These are phyloP conservation scores for Digitonthophagus gazella DNA, from an alignment of 2,888 invertebrate genomes.

Conservation along the genomic window DNA sequence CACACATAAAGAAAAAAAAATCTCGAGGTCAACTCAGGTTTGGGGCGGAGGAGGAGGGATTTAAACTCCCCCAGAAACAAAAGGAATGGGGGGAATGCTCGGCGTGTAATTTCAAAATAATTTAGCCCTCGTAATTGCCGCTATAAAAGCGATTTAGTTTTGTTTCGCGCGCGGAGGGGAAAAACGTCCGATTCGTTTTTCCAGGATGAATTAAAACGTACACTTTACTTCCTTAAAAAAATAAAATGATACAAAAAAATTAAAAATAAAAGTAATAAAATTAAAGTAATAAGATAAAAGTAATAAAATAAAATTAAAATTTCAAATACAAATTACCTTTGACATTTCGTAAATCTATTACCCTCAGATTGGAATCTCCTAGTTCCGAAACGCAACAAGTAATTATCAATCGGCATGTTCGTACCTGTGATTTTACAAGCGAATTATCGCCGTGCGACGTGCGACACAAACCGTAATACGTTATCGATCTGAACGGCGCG, in stretches of 20 bases:
- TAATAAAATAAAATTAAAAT: too few relatives aligned
- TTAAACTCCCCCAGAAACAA: background rate
- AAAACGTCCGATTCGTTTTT: background rate
- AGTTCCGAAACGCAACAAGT: background rate
- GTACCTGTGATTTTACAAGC: background rate
- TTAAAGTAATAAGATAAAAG: too few relatives aligned
- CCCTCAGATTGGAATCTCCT: too few relatives aligned
- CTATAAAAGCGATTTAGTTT: background rate
- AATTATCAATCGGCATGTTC: background rate
- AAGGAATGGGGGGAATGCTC: background rate
- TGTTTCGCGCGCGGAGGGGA: background rate
- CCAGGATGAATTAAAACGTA: background rate
- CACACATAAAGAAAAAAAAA: too few relatives aligned
- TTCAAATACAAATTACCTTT: background rate
- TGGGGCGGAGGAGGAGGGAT: background rate
- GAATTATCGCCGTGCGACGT: background rate
- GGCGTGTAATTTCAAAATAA: background rate
- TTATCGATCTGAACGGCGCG: background rate
- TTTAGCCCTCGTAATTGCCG: background rate
- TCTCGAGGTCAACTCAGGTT: background rate
- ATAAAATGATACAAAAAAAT: too few relatives aligned
- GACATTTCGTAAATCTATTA: too few relatives aligned
- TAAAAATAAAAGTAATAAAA: too few relatives aligned
- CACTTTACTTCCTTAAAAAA: too few relatives aligned
- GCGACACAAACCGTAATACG: background rate